These are phyloP conservation scores for Uloborus plumipes DNA, from an alignment of 2,888 invertebrate genomes.

Conservation along the genomic window DNA sequence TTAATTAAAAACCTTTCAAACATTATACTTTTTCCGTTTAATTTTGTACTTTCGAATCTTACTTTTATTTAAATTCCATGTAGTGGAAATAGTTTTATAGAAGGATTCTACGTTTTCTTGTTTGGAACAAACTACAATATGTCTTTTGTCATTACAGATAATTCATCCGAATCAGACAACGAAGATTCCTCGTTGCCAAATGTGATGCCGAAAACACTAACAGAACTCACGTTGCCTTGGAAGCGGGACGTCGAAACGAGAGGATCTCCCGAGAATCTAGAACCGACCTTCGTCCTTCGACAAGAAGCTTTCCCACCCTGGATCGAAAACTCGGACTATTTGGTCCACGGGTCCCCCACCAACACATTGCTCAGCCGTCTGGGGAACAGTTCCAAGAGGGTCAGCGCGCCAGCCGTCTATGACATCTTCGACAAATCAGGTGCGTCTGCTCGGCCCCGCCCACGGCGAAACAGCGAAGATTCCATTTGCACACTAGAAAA, in stretches of 20 bases:
- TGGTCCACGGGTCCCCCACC: conserved; percentile 92
- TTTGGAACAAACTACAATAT: background rate
- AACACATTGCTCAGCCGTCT: conserved; percentile 83
- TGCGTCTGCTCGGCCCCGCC: background rate
- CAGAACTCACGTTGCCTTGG: conserved; percentile 93
- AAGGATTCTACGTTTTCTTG: no score
- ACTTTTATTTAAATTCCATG: no score
- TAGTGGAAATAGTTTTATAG: no score
- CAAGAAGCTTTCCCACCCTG: conserved; percentile 95
- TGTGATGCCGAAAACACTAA: conserved; percentile 76
- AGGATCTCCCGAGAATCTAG: conserved; percentile 77
- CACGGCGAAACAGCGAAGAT: conserved; percentile 11
- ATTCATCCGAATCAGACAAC: conserved; percentile 42
- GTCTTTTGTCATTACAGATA: conserved; percentile 8
- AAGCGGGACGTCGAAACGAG: conserved; percentile 41
- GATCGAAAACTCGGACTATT: conserved; percentile 94
- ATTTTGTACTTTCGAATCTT: no score
- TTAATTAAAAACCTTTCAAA: no score
- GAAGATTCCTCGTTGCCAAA: conserved; percentile 24
- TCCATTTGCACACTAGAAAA: background rate
- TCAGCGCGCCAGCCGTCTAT: conserved; percentile 41
- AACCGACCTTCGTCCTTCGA: conserved; percentile 72
- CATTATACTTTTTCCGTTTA: no score
- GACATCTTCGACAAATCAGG: conserved; percentile 36
- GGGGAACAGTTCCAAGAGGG: conserved; percentile 20